Base-by-base conservation (phyloP, 1,140 invertebrate genomes). In the Meloidogyne chitwoodi region DNA sequence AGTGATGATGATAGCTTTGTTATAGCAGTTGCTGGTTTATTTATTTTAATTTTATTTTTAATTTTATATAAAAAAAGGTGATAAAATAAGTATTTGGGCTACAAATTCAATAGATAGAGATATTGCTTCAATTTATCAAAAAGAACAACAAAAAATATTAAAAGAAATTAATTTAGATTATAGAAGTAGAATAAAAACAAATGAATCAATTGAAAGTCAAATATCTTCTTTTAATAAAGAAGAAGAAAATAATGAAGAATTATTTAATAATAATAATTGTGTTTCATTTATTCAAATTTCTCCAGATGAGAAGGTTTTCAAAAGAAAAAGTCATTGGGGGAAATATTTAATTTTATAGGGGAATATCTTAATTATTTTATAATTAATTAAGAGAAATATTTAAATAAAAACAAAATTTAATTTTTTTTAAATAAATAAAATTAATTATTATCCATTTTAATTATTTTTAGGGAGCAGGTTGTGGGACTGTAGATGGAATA, bases 1-100 rank as follows among this genome's bases (percentile, higher is more conserved):
- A 82, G 80, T 64, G 74, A 81, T 48, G 81, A 82, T 64, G 83
- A 82, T 64, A 74, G 79, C 19, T 82, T 82, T 74, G 68, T 82
- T n/a, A 38, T 82, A 56, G 81, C 82, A 26, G 81, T 76, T n/a
- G 82, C 83, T 74, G 82, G 81, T 12, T 62, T 82, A 31, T 41
- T 70, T 10, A 68, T 82, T 48, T 74, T n/a, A 26, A 38, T 67
- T 67, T 67, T 1, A 67, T 79, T 38, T 38, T 38, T 38, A 6
- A 38, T 6, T 38, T 8, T 8, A 38, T 6, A 31, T 31, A 31
- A 3, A 31, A 8, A 38, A 56, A 56, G 48, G 48, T 56, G 48
- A 56, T 56, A 56, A 1, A 56, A n/a, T 56, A 56, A 56, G 48
- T 41, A 79, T 79, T 79, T 79, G 77, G 66, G 26, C 41, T 5